Conservation (phyloP, 2,888 invertebrate species). For the Pheosia gnoma region DNA sequence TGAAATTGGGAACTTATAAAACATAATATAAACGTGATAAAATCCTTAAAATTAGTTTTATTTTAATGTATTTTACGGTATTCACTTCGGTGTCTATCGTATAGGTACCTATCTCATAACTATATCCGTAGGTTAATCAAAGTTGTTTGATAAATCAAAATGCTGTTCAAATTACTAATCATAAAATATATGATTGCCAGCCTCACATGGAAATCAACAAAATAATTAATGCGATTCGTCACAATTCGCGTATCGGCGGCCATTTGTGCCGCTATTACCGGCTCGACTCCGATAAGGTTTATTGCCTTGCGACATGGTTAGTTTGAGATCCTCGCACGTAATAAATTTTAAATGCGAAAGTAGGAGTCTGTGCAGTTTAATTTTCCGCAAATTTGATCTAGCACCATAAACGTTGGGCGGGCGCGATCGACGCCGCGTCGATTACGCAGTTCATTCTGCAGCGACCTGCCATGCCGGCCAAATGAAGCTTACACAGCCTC, state of each 20-base stretch:
- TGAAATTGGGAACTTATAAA: too few species aligned
- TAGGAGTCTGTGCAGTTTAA: conserved; percentile 69
- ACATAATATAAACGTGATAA: too few species aligned
- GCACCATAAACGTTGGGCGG: conserved; percentile 62
- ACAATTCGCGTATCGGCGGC: conserved; percentile 66
- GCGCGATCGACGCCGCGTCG: conserved; percentile 33
- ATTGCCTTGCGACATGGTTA: conserved; percentile 78
- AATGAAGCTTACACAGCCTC: conserved; percentile 52
- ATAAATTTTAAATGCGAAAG: conserved; percentile 77
- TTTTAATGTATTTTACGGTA: too few species aligned
- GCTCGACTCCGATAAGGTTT: conserved; percentile 74
- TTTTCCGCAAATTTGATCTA: conserved; percentile 82
- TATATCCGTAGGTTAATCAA: too few species aligned
- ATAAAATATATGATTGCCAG: conserved; percentile 19
- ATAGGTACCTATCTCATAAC: too few species aligned
- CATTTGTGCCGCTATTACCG: conserved; percentile 76
- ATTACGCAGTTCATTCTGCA: conserved; percentile 35
- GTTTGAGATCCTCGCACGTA: conserved; percentile 77
- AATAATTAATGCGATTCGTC: conserved; percentile 75
- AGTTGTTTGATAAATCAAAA: conserved; percentile 19
- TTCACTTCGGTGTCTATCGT: too few species aligned
- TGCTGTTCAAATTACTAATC: conserved; percentile 38
- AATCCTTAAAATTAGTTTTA: too few species aligned
- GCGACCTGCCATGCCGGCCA: conserved; percentile 28
- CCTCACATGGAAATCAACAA: conserved; percentile 54